Percentiles rank a stretch among this genome's conserved stretches.
Evolutionary conservation across 2,888 invertebrate genomes (phyloP).

Genomic region (Caenorhabditis angaria): DNA sequence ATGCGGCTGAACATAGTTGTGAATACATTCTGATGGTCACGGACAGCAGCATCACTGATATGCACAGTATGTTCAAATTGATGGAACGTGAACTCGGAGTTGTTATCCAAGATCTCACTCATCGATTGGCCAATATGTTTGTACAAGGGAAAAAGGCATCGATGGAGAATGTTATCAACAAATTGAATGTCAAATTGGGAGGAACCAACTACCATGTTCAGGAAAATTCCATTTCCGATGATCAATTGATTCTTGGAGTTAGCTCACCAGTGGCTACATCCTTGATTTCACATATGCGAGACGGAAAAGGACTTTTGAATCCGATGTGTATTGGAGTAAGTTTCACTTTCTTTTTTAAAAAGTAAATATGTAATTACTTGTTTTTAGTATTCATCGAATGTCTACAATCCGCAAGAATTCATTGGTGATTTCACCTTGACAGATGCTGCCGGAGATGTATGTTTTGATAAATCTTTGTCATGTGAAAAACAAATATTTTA

Average conservation of each 20-base stretch:
- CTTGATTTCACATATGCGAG: not conserved
- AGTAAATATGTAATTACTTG: not conserved
- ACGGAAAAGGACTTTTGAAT: not conserved
- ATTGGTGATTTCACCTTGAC: conserved; percentile 50
- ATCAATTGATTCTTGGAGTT: conserved; percentile 25
- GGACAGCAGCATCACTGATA: conserved; percentile 23
- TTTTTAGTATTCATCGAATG: conserved; percentile 50
- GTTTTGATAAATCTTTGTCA: not conserved
- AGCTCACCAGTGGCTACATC: not conserved
- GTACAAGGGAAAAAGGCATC: conserved; percentile 45
- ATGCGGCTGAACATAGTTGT: conserved; percentile 13
- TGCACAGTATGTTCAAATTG: conserved; percentile 24
- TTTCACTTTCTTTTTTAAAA: conserved; percentile 8
- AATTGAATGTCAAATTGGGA: conserved; percentile 62
- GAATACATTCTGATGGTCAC: conserved; percentile 35
- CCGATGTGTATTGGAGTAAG: conserved; percentile 50
- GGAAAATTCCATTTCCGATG: conserved; percentile 18
- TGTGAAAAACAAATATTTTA: not conserved
- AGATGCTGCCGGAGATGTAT: conserved; percentile 18
- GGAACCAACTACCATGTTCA: conserved; percentile 57
- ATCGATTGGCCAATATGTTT: too few relatives aligned
- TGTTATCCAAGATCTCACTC: conserved; percentile 29
- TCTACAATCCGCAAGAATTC: conserved; percentile 39
- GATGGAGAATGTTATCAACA: conserved; percentile 61
- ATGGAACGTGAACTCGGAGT: conserved; percentile 17